phyloP scores from a whole-genome alignment of 2,797 vertebrate species.

The Gadopsis marmoratus region DNA sequence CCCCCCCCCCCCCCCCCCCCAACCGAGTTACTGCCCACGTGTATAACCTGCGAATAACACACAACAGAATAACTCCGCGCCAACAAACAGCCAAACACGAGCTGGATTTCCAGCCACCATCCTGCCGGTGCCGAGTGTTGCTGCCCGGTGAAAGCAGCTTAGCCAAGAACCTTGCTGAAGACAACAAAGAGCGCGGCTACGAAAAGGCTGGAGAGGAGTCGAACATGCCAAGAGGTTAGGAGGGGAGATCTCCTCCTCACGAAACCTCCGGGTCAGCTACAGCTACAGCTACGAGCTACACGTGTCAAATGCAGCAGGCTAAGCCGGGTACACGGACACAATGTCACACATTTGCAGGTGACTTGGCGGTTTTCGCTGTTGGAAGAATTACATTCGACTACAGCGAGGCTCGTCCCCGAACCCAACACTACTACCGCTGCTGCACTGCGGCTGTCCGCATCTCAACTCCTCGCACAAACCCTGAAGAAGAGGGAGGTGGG shows the following conservation, averaged over 20 bases:
- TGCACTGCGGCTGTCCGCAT: conserved; percentile 75
- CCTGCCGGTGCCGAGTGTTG: background rate
- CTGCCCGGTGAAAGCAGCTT: conserved; percentile 54
- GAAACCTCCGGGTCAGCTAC: background rate
- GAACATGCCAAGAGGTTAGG: conserved; percentile 43
- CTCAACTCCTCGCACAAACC: conserved; percentile 6
- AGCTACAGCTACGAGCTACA: background rate
- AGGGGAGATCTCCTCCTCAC: conserved; percentile 19
- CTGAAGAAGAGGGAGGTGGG: background rate
- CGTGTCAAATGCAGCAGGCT: background rate
- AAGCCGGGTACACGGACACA: background rate
- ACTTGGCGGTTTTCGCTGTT: conserved; percentile 10
- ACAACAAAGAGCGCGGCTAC: conserved; percentile 80
- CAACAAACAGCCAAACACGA: background rate
- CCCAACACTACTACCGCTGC: conserved; percentile 39
- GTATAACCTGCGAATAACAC: conserved; percentile 63
- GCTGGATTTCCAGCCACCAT: background rate
- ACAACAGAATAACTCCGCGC: conserved; percentile 3
- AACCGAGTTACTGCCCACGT: conserved; percentile 51
- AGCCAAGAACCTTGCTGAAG: conserved; percentile 45
- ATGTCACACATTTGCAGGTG: background rate
- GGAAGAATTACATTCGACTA: conserved; percentile 26
- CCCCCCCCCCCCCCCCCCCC: too few species aligned
- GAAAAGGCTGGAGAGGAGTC: conserved; percentile 56
- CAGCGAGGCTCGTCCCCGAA: conserved; percentile 48